A percentile compares a stretch with the other conserved stretches of the same genome.
Conservation (phyloP, 2,888 invertebrate genomes). For the Netelia virgata region DNA sequence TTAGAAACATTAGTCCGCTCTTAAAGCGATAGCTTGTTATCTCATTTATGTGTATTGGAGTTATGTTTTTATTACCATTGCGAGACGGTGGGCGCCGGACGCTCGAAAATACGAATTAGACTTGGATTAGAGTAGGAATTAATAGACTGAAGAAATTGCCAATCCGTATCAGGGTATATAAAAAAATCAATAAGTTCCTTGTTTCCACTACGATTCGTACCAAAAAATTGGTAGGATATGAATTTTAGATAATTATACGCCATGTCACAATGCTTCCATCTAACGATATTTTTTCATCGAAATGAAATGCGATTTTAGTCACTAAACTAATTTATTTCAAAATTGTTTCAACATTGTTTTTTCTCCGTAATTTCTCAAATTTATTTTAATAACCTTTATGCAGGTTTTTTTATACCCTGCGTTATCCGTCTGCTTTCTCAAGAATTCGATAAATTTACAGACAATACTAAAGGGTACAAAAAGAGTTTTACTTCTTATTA, state of each 20-base stretch:
- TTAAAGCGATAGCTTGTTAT: background rate
- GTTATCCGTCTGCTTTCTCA: too few species aligned
- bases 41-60: background rate
- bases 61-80: background rate
- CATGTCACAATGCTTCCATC: conserved; percentile 16
- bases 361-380: too few species aligned
- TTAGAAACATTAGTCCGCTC: background rate
- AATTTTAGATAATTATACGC: background rate
- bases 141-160: conserved; percentile 41
- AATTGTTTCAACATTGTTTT: too few species aligned
- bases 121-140: conserved; percentile 47
- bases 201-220: conserved; percentile 8
- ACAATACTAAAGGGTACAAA: too few species aligned
- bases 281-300: conserved; percentile 17
- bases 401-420: too few species aligned
- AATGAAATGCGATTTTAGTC: conserved; percentile 44
- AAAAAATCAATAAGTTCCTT: conserved; percentile 45
- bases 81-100: conserved; percentile 37
- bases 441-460: too few species aligned
- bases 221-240: conserved; percentile 16
- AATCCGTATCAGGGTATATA: conserved; percentile 40
- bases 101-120: conserved; percentile 29
- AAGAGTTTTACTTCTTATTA: too few species aligned
- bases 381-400: too few species aligned
- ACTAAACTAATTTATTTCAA: background rate